Base-by-base conservation (phyloP, 1,140 invertebrate species). In the Littorina saxatilis region DNA sequence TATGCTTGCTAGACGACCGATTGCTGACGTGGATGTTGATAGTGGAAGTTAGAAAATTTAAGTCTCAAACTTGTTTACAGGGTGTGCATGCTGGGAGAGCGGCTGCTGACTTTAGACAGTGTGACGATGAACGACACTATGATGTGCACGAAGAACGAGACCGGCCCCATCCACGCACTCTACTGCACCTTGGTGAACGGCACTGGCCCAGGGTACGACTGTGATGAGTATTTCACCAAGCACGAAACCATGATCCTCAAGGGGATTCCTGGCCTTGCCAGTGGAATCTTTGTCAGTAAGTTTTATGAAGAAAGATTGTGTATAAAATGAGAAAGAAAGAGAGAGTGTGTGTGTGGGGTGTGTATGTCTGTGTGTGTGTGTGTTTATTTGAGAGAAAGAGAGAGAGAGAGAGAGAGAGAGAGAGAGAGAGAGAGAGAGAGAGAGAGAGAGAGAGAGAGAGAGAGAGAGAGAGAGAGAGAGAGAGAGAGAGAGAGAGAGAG, bases 41-140 rank as follows among this genome's bases (percentile, higher is more conserved):
- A n/a, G n/a, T n/a, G n/a, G n/a, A n/a, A n/a, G n/a, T n/a, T n/a
- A n/a, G n/a, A n/a, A n/a, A n/a, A n/a, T n/a, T n/a, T n/a, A n/a
- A n/a, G n/a, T n/a, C n/a, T n/a, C n/a, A n/a, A n/a, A n/a, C n/a
- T n/a, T n/a, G n/a, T n/a, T n/a, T n/a, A 47, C 92, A 99, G 98
- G 89, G 96, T 99, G 94, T 99, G 98, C 93, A 94, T 97, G 32
- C 94, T 99, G 17, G 98, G 98, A 15, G 96, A 95, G 85, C 94
- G 98, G 37, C 93, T 99, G 39, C 81, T 94, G 68, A 91, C 97
- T 4, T 96, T 82, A 13, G 82, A 87, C 0, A 81, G 83, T 11
- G 86, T 88, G 7, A 88, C 79, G 50, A 66, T 85, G 1, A 88
- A 91, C 82, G 89, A 88, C 7, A 83, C 85, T 7, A 81, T 91